Conservation (phyloP, 23 tunicate genomes). For the Aplidium turbinatum region DNA sequence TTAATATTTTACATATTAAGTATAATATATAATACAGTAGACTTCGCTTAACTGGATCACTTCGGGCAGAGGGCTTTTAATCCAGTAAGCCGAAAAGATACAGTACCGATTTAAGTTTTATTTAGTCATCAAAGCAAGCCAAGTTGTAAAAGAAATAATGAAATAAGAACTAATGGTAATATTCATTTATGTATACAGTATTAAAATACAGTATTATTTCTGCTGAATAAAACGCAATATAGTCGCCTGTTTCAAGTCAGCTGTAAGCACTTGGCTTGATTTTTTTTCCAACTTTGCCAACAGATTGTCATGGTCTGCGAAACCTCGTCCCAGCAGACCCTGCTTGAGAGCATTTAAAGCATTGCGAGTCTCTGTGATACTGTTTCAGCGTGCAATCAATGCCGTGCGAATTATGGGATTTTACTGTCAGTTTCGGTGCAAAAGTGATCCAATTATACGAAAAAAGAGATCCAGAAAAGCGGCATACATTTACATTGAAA, state of each 20-base stretch:
- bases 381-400: slow-evolving; percentile 9
- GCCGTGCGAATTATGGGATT: slow-evolving; percentile 19
- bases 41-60: slow-evolving; percentile 30
- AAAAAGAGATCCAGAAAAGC: slow-evolving; percentile 14
- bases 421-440: slow-evolving; percentile 7
- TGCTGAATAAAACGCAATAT: slow-evolving; percentile 15
- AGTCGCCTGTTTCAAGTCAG: slow-evolving; percentile 23
- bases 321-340: slow-evolving; percentile 33
- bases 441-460: neutral
- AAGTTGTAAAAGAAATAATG: slow-evolving; percentile 8
- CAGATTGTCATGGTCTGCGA: slow-evolving; percentile 25
- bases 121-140: slow-evolving; percentile 4
- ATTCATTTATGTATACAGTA: too few relatives aligned
- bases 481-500: slow-evolving; percentile 7
- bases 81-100: slow-evolving; percentile 16
- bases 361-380: slow-evolving; percentile 4
- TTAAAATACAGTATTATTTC: slow-evolving; percentile 20
- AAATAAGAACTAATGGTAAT: neutral
- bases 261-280: slow-evolving; percentile 26
- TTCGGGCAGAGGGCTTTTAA: slow-evolving; percentile 28
- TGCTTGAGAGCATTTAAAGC: slow-evolving; percentile 31
- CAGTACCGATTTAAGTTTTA: neutral
- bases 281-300: slow-evolving; percentile 28
- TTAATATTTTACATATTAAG: too few relatives aligned
- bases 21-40: slow-evolving; percentile 27